These are phyloP conservation scores for Ischnus inquisitorius DNA, from an alignment of 2,888 invertebrate species.

Conservation along the genomic window DNA sequence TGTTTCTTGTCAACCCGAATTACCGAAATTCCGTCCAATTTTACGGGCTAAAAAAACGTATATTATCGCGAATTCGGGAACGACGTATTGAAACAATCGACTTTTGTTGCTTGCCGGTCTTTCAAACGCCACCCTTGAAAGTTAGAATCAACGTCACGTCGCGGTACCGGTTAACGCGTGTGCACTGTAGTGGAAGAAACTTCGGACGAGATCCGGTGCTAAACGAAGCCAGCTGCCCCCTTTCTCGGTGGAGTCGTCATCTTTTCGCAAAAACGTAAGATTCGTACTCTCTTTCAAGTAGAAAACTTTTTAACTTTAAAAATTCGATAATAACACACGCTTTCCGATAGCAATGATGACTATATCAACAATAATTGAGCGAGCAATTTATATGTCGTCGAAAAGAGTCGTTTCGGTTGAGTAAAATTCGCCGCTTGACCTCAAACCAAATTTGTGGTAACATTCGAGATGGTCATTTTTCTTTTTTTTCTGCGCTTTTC, in stretches of 20 bases:
- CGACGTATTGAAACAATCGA: not conserved
- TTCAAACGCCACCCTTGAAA: not conserved
- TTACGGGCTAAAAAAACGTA: not conserved
- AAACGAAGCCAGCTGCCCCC: not conserved
- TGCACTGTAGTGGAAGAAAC: not conserved
- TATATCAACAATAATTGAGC: too few species aligned
- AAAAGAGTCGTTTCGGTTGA: too few species aligned
- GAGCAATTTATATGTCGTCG: too few species aligned
- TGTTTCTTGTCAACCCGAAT: not conserved
- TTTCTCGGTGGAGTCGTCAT: not conserved
- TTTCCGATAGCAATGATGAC: too few species aligned
- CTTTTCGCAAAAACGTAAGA: conserved; percentile 8
- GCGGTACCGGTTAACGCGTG: conserved; percentile 9
- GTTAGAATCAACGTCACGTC: not conserved
- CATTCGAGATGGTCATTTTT: too few species aligned
- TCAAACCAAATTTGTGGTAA: too few species aligned
- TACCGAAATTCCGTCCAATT: not conserved
- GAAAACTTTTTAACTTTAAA: too few species aligned
- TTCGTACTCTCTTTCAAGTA: not conserved
- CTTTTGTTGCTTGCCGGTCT: not conserved
- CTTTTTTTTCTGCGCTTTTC: too few species aligned
- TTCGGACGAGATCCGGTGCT: not conserved
- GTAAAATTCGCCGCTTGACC: too few species aligned
- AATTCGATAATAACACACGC: too few species aligned
- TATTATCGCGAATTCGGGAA: not conserved